Percentiles rank a stretch among this genome's conserved stretches.
phyloP scores from a whole-genome alignment of 1,140 invertebrate genomes.

The Drosophila fuyamai region DNA sequence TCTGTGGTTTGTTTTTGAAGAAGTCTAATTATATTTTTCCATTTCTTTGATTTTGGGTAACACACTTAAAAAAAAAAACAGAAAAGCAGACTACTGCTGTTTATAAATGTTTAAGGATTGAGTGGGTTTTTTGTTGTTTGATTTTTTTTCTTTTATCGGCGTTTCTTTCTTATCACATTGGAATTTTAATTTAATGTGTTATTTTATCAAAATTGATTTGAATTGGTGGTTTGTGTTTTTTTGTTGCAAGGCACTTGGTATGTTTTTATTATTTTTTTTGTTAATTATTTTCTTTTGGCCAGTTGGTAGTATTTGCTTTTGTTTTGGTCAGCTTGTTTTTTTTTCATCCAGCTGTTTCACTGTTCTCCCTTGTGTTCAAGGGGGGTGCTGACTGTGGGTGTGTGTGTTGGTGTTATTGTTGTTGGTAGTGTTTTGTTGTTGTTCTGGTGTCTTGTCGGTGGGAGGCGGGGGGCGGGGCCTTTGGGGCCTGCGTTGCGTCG shows the following conservation, averaged over 20 bases:
- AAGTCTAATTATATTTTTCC: slow-evolving; percentile 22
- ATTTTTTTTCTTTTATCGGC: slow-evolving; percentile 4
- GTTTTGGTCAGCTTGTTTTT: slow-evolving; percentile 23
- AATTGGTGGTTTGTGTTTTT: slow-evolving; percentile 16
- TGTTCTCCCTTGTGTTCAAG: slow-evolving; percentile 17
- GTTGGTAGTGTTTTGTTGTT: slow-evolving; percentile 4
- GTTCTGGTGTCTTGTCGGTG: background rate
- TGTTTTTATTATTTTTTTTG: slow-evolving; percentile 12
- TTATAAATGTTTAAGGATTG: slow-evolving; percentile 8
- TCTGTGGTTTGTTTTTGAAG: slow-evolving; percentile 1
- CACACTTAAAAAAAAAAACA: slow-evolving; percentile 11
- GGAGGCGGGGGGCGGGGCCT: slow-evolving; percentile 12
- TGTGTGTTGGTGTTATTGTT: slow-evolving; percentile 11
- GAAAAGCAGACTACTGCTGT: slow-evolving; percentile 2
- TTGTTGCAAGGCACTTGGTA: slow-evolving; percentile 57
- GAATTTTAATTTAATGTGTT: slow-evolving; percentile 2
- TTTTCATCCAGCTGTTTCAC: slow-evolving; percentile 38
- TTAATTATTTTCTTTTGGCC: slow-evolving; percentile 17
- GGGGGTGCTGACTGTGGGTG: slow-evolving; percentile 10
- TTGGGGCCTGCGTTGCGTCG: slow-evolving; percentile 48
- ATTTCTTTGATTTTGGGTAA: slow-evolving; percentile 13
- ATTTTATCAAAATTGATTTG: slow-evolving; percentile 5
- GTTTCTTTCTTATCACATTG: slow-evolving; percentile 3
- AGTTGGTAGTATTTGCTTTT: slow-evolving; percentile 26
- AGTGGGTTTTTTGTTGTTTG: background rate